A percentile compares a stretch with the other conserved stretches of the same genome.
These are phyloP conservation scores for Pollenia angustigena DNA, from an alignment of 2,888 invertebrate species.

Conservation along the genomic window DNA sequence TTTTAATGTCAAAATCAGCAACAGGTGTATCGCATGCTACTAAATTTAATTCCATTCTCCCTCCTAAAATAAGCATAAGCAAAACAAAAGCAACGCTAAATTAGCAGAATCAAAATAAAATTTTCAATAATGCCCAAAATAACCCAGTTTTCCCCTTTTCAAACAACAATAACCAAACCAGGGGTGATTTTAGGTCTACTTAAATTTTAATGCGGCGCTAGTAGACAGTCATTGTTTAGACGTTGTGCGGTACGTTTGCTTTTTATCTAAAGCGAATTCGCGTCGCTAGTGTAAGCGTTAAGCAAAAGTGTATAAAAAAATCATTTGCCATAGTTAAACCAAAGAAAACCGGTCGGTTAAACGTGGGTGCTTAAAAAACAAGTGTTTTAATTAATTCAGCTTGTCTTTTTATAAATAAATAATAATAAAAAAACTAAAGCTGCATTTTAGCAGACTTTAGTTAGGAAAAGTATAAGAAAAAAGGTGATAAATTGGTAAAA, in stretches of 20 bases:
- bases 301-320: slow-evolving; percentile 87
- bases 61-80: slow-evolving; percentile 28
- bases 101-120: slow-evolving; percentile 56
- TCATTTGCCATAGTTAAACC: slow-evolving; percentile 87
- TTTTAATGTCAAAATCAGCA: not conserved
- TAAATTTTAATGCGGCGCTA: slow-evolving; percentile 17
- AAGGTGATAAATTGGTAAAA: slow-evolving; percentile 39
- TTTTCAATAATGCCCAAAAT: slow-evolving; percentile 47
- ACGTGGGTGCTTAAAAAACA: slow-evolving; percentile 63
- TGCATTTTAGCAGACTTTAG: slow-evolving; percentile 57
- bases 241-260: slow-evolving; percentile 73
- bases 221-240: slow-evolving; percentile 71
- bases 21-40: slow-evolving; percentile 25
- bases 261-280: slow-evolving; percentile 56
- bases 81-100: slow-evolving; percentile 52
- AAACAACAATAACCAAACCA: slow-evolving; percentile 6
- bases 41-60: not conserved
- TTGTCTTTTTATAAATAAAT: not conserved
- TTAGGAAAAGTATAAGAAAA: slow-evolving; percentile 22
- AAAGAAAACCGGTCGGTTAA: slow-evolving; percentile 85
- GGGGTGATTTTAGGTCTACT: slow-evolving; percentile 66
- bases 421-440: slow-evolving; percentile 40
- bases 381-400: slow-evolving; percentile 53
- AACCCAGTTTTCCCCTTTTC: slow-evolving; percentile 46
- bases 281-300: slow-evolving; percentile 66